Conservation (phyloP, 2,888 invertebrate genomes). For the Rotaria socialis region DNA sequence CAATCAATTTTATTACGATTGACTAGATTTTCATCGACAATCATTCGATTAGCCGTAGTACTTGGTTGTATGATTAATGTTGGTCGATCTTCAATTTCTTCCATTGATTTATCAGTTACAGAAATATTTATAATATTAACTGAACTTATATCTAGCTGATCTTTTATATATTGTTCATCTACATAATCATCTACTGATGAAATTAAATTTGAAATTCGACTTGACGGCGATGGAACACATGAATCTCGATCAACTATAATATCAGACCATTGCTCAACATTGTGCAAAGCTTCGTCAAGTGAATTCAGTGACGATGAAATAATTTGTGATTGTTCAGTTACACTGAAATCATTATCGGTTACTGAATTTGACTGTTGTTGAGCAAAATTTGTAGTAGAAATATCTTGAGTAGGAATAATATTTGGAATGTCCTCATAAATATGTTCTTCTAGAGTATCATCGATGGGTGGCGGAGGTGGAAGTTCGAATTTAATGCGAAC, state of each 20-base stretch:
- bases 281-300: not conserved
- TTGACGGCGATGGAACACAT: not conserved
- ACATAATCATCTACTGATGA: not conserved
- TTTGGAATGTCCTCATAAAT: conserved; percentile 23
- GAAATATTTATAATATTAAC: not conserved
- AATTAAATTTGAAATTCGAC: not conserved
- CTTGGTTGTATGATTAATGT: not conserved
- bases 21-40: not conserved
- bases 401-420: not conserved
- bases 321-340: not conserved
- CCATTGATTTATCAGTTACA: not conserved
- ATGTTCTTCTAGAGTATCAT: not conserved
- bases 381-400: not conserved
- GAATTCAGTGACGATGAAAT: not conserved
- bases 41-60: not conserved
- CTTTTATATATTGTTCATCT: not conserved
- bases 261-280: not conserved
- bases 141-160: not conserved
- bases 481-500: not conserved
- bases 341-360: not conserved
- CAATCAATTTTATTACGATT: not conserved
- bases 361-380: not conserved
- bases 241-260: not conserved
- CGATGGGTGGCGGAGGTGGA: not conserved
- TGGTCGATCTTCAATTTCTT: not conserved